Evolutionary conservation across 23 tunicate genomes (phyloP).

Genomic region (Styela clava): DNA sequence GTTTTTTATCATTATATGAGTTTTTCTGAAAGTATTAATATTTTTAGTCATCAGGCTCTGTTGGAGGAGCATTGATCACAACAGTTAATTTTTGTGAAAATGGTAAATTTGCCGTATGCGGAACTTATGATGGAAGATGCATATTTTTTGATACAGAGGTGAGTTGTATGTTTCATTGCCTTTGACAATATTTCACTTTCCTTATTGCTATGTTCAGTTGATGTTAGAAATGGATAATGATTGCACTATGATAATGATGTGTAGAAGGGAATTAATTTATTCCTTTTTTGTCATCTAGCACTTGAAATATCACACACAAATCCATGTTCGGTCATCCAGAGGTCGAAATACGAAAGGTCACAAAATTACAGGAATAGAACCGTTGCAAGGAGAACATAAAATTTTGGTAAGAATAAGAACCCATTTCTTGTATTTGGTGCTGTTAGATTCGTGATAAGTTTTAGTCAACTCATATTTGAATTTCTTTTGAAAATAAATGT

Average conservation of each 20-base stretch:
- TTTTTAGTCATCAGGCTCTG: conserved; percentile 18
- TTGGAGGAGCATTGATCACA: conserved; percentile 45
- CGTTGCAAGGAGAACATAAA: conserved; percentile 77
- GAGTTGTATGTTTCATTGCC: background rate
- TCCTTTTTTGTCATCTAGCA: no score
- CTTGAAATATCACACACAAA: conserved; percentile 92
- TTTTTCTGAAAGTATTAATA: background rate
- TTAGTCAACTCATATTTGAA: no score
- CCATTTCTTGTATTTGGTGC: no score
- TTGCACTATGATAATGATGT: no score
- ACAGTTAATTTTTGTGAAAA: conserved; percentile 94
- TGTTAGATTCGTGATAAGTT: no score
- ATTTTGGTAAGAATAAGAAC: conserved; percentile 54
- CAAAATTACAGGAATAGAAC: conserved; percentile 94
- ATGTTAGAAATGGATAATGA: no score
- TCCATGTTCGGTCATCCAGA: conserved; percentile 78
- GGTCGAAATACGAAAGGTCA: conserved; percentile 78
- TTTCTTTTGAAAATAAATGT: no score
- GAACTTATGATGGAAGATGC: conserved; percentile 97
- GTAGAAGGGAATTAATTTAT: no score
- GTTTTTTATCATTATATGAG: no score
- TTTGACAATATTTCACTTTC: background rate
- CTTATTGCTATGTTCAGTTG: no score
- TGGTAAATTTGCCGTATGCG: conserved; percentile 93
- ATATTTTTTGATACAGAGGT: conserved; percentile 92